Evolutionary conservation across 2,113 vertebrate genomes (phyloP).

Genomic region (Hydrochoerus hydrochaeris): DNA sequence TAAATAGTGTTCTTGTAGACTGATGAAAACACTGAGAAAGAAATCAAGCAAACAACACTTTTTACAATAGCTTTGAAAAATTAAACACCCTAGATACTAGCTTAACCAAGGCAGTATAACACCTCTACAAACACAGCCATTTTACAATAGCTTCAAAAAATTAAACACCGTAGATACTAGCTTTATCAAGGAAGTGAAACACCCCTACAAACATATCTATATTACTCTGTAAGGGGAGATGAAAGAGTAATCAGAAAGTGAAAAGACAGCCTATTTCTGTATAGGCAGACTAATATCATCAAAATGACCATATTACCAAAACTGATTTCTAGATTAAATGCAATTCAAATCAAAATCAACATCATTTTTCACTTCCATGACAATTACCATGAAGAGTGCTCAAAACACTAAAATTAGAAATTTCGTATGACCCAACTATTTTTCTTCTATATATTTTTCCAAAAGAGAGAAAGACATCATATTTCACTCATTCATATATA

Average conservation of each 20-base stretch:
- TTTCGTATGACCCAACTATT: not conserved
- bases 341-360: not conserved
- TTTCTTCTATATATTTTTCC: not conserved
- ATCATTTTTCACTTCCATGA: not conserved
- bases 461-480: not conserved
- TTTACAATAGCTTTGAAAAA: not conserved
- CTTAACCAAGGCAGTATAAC: not conserved
- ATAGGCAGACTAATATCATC: not conserved
- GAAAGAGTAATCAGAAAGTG: not conserved
- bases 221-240: not conserved
- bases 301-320: not conserved
- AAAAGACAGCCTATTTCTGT: not conserved
- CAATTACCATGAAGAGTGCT: not conserved
- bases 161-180: no score
- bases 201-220: not conserved
- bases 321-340: not conserved
- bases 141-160: no score
- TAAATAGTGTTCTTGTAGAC: not conserved
- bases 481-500: not conserved
- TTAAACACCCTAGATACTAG: not conserved
- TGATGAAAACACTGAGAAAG: not conserved
- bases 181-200: no score
- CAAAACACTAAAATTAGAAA: not conserved
- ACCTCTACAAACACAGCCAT: not conserved
- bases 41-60: not conserved